Conservation (phyloP, 2,113 vertebrate genomes). For the Thomomys bottae region DNA sequence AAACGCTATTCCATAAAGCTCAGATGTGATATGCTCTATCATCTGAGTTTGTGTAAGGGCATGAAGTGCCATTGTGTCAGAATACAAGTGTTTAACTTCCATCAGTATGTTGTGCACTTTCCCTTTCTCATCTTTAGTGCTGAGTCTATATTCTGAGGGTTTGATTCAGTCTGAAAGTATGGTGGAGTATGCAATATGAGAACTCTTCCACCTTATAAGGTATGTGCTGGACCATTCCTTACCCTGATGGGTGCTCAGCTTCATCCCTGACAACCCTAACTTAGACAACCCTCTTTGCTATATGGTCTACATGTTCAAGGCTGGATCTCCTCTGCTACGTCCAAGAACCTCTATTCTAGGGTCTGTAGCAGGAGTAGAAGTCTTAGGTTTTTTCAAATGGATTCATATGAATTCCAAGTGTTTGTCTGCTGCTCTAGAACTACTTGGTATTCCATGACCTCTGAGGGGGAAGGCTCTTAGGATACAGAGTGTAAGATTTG, state of each 20-base stretch:
- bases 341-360: background rate
- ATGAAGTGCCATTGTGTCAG: background rate
- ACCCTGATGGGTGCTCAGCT: background rate
- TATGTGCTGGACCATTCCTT: background rate
- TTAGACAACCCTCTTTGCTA: background rate
- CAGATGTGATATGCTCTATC: background rate
- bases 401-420: background rate
- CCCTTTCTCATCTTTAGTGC: background rate
- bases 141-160: background rate
- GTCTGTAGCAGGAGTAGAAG: background rate
- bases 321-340: background rate
- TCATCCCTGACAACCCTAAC: background rate
- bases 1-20: background rate
- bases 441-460: background rate
- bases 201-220: background rate
- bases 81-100: background rate
- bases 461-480: background rate
- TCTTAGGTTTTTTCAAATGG: background rate
- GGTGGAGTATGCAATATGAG: fast-evolving
- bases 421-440: background rate
- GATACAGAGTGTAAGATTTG: background rate
- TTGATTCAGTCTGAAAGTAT: background rate
- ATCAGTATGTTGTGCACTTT: background rate
- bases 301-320: background rate
- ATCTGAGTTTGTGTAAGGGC: background rate